Percentiles rank a stretch among this genome's conserved stretches.
phyloP scores from a whole-genome alignment of 2,888 invertebrate species.

The Papilio gigon region DNA sequence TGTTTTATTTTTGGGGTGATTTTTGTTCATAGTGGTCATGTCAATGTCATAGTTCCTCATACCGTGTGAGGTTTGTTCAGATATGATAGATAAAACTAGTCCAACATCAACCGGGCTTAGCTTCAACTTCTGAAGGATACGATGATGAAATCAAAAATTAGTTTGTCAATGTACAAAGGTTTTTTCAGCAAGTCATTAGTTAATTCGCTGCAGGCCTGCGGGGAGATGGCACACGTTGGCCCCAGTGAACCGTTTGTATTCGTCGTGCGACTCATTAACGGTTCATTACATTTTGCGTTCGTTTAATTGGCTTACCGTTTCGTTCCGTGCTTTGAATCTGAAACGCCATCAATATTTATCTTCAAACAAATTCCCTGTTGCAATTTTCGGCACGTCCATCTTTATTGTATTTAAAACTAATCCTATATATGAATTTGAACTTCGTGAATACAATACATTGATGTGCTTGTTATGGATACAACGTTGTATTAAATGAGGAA shows the following conservation, averaged over 20 bases:
- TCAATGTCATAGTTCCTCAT: no score
- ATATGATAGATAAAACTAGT: no score
- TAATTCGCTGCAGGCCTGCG: constrained; percentile 26
- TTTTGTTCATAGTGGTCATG: no score
- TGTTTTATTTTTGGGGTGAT: no score
- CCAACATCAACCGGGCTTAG: no score
- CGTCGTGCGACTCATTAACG: constrained; percentile 70
- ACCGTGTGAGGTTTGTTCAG: no score
- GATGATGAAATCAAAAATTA: constrained; percentile 2
- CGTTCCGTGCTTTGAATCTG: constrained; percentile 70
- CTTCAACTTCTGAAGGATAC: no score
- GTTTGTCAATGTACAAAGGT: not conserved
- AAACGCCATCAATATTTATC: constrained; percentile 58
- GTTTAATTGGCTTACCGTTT: constrained; percentile 76
- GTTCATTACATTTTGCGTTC: constrained; percentile 72
- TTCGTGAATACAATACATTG: not conserved
- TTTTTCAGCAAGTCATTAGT: constrained; percentile 35
- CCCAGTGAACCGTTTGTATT: constrained; percentile 63
- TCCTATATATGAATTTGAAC: constrained; percentile 18
- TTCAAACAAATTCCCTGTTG: constrained; percentile 42
- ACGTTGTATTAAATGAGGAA: constrained; percentile 8
- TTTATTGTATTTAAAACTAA: constrained; percentile 27
- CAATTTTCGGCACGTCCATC: constrained; percentile 30
- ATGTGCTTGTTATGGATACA: not conserved
- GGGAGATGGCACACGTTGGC: constrained; percentile 32